These are phyloP conservation scores for Malurus splendens DNA, from an alignment of 2,797 vertebrate species.

Conservation along the genomic window DNA sequence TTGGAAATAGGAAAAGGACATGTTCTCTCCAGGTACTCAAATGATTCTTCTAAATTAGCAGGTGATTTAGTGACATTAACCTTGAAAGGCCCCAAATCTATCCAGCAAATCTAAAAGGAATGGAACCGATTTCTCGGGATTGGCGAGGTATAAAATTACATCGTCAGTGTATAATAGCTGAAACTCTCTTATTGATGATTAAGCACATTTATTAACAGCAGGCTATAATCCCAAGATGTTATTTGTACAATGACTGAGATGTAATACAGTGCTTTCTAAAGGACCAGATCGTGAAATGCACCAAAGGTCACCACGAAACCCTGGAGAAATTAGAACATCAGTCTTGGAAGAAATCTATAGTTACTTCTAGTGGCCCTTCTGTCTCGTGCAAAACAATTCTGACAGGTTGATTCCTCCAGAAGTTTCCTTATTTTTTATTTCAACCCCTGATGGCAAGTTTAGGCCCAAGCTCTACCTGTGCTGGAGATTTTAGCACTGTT, in stretches of 20 bases:
- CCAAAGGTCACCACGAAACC: conserved; percentile 24
- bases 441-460: background rate
- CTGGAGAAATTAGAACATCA: conserved; percentile 37
- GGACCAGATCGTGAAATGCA: conserved; percentile 32
- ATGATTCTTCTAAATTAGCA: conserved; percentile 54
- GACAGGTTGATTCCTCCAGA: background rate
- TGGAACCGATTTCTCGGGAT: conserved; percentile 50
- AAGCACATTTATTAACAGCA: conserved; percentile 61
- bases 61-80: conserved; percentile 58
- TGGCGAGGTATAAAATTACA: conserved; percentile 66
- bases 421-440: background rate
- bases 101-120: conserved; percentile 49
- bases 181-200: conserved; percentile 60
- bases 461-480: background rate
- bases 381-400: background rate
- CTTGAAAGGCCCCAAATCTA: conserved; percentile 50
- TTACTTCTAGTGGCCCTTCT: background rate
- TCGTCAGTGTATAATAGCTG: conserved; percentile 45
- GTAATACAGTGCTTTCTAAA: conserved; percentile 6
- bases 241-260: conserved; percentile 51
- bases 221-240: conserved; percentile 32
- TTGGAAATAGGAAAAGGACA: background rate
- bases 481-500: background rate
- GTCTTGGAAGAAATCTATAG: conserved; percentile 18
- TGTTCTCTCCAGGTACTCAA: conserved; percentile 8